Conservation (phyloP, 2,113 vertebrate species). For the Archilochus colubris region DNA sequence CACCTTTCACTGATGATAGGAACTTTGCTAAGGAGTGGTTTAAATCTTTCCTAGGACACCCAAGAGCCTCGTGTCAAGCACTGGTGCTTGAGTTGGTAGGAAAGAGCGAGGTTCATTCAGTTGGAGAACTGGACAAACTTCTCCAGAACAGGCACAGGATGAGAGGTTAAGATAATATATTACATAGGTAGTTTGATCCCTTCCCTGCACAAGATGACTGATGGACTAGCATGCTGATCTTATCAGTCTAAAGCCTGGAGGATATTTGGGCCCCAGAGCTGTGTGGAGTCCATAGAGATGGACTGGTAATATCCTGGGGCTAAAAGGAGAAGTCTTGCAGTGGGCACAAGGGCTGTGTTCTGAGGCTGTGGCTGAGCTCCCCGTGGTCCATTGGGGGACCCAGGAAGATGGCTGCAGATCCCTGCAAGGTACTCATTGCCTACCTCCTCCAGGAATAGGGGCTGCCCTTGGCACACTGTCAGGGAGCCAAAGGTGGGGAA, state of each 20-base stretch:
- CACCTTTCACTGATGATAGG: neutral
- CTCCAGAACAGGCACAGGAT: neutral
- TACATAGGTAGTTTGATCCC: neutral
- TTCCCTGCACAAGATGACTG: neutral
- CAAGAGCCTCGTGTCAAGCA: neutral
- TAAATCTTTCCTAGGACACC: neutral
- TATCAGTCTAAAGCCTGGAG: neutral
- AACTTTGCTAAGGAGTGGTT: neutral
- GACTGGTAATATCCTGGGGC: neutral
- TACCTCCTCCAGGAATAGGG: neutral
- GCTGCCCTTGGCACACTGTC: neutral
- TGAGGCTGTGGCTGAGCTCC: neutral
- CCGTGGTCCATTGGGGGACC: neutral
- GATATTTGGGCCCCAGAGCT: neutral
- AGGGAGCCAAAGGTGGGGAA: neutral
- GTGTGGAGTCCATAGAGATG: neutral
- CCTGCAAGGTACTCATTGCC: neutral
- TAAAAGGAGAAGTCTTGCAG: neutral
- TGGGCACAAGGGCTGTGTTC: neutral
- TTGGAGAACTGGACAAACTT: neutral
- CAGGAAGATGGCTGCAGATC: neutral
- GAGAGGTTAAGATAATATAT: neutral
- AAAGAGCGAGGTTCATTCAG: neutral
- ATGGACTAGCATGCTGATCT: neutral
- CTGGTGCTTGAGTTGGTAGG: fast-evolving